Base-by-base conservation (phyloP, 2,113 vertebrate genomes). In the Lipophrys pholis region DNA sequence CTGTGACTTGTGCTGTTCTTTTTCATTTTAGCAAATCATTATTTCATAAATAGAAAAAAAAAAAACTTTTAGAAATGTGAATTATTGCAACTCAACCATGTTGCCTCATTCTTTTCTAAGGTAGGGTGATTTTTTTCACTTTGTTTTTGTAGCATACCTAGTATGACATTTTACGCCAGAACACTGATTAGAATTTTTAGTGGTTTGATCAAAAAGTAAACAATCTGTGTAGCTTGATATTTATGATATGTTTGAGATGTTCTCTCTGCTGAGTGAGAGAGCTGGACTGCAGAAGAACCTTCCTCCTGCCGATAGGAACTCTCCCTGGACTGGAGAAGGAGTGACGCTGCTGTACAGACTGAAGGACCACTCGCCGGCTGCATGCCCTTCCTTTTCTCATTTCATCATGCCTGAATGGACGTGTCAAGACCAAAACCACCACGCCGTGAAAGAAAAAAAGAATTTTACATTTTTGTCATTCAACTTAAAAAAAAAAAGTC, bases 341-440 rank as follows among this genome's bases (percentile, higher is more conserved):
- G n/a, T n/a, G n/a, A 30, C 21, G 21, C 21, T 30, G 21, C 21
- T 76, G 60, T 42, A 8, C 41, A 10, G 41, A 10, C 10, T 42
- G 7, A 42, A 10, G 7, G 41, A 42, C 12, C 82, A 48, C 45
- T 63, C 73, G 0, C 93, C 83, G 89, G 86, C 76, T 92, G 91
- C 91, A 93, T 91, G 93, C 90, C 79, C 82, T 77, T 89, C 73
- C 81, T 74, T 90, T 93, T 84, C 85, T 86, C 66, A 84, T 73
- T 93, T 77, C 93, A 60, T 73, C 21, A 68, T 91, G 91, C 86
- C 91, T 65, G 78, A 86, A 90, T 86, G 89, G 72, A 86, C 75
- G 84, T 78, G 86, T 93, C 75, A 95, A 88, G 94, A 94, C 95
- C 93, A 70, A 83, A 87, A 86, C 69, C 80, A 79, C 69, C 73